Evolutionary conservation across 1,140 invertebrate genomes (phyloP).

Genomic region (Nixonia krombeini): DNA sequence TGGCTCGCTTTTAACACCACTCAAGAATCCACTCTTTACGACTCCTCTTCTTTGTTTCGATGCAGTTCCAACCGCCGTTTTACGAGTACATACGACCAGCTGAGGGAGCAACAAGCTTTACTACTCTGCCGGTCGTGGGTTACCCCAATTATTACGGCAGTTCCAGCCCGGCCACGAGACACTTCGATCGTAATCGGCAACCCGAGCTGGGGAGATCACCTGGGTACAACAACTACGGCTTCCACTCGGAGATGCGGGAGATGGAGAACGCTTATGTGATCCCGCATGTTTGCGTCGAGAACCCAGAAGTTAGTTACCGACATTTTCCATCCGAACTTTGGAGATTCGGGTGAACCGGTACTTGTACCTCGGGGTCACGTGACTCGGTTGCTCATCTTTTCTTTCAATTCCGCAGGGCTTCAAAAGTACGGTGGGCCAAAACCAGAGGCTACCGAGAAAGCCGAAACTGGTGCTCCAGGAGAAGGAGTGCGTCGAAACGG

Average conservation of each 20-base stretch:
- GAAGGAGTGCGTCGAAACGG: constrained; percentile 54
- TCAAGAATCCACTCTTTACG: too few relatives aligned
- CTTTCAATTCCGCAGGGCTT: constrained; percentile 47
- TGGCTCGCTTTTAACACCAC: too few relatives aligned
- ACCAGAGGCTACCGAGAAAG: constrained; percentile 36
- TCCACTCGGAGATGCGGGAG: constrained; percentile 63
- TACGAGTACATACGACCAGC: constrained; percentile 59
- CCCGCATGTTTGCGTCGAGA: constrained; percentile 57
- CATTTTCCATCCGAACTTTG: too few relatives aligned
- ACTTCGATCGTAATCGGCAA: constrained; percentile 22
- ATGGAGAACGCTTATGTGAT: constrained; percentile 58
- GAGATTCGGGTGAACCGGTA: too few relatives aligned
- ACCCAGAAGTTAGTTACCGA: constrained; percentile 52
- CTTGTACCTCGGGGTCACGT: too few relatives aligned
- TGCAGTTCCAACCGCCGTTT: constrained; percentile 48
- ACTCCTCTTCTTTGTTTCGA: constrained; percentile 1
- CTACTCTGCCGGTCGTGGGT: constrained; percentile 21
- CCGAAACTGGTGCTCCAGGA: constrained; percentile 43
- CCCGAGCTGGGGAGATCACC: constrained; percentile 38
- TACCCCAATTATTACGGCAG: constrained; percentile 62
- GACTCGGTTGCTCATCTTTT: too few relatives aligned
- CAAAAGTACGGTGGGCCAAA: constrained; percentile 31
- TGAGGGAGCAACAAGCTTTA: constrained; percentile 21
- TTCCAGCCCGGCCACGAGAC: constrained; percentile 49
- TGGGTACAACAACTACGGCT: constrained; percentile 63